phyloP scores from a whole-genome alignment of 2,797 vertebrate species.

The Pyrocephalus nanus region DNA sequence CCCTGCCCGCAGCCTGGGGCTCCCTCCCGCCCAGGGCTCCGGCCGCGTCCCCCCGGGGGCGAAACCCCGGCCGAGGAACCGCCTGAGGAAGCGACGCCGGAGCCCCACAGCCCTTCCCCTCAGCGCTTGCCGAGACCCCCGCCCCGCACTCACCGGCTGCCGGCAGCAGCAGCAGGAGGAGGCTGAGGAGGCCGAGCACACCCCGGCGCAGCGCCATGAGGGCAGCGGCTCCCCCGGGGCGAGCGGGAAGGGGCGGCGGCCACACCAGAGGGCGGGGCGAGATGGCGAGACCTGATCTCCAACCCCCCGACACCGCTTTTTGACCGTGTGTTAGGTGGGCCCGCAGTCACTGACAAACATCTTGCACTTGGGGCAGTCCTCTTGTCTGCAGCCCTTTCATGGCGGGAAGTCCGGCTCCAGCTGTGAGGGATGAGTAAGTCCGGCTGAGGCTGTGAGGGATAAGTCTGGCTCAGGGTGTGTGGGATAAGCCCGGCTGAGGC shows the following conservation, averaged over 20 bases:
- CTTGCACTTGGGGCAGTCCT: neutral
- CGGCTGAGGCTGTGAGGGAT: too few species aligned
- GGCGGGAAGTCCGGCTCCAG: too few species aligned
- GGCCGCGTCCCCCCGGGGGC: neutral
- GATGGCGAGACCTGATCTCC: too few species aligned
- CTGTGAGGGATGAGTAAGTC: neutral
- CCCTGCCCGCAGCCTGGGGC: neutral
- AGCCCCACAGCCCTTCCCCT: neutral
- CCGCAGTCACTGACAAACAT: neutral
- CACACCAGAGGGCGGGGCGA: neutral
- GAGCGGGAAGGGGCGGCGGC: too few species aligned
- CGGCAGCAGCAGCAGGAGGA: neutral
- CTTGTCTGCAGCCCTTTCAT: neutral
- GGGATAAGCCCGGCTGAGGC: too few species aligned
- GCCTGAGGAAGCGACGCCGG: neutral
- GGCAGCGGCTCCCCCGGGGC: neutral
- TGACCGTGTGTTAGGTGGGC: neutral
- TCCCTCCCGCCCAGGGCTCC: neutral
- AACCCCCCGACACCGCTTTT: too few species aligned
- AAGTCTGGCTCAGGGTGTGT: neutral
- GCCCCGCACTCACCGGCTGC: neutral
- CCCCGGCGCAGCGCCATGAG: neutral
- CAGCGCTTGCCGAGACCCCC: too few species aligned
- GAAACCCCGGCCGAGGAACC: too few species aligned
- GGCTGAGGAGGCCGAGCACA: rapidly evolving